Evolutionary conservation across 2,888 invertebrate species (phyloP).

Genomic region (Acleris sparsana): DNA sequence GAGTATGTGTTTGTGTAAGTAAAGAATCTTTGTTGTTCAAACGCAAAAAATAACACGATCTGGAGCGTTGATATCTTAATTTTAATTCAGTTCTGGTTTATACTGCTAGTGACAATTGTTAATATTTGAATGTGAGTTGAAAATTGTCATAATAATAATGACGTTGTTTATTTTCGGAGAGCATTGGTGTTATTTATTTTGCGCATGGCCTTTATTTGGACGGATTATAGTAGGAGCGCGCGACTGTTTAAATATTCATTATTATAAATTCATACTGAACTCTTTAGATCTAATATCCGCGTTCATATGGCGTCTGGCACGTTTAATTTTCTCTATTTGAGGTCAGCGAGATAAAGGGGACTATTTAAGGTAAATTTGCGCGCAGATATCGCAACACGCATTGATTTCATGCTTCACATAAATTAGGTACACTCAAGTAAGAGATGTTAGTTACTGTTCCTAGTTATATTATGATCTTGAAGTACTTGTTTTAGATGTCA

Average conservation of each 20-base stretch:
- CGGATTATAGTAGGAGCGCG: conserved; percentile 29
- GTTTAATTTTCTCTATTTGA: conserved; percentile 40
- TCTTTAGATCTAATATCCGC: conserved; percentile 4
- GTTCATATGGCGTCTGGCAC: neutral
- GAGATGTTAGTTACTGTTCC: too few species aligned
- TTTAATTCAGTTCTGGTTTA: conserved; percentile 17
- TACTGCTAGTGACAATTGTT: conserved; percentile 24
- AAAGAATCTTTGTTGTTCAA: conserved; percentile 75
- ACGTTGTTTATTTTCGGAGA: conserved; percentile 61
- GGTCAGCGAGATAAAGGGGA: conserved; percentile 49
- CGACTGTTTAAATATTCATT: conserved; percentile 33
- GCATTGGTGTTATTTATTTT: conserved; percentile 40
- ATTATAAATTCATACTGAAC: conserved; percentile 1
- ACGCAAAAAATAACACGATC: conserved; percentile 65
- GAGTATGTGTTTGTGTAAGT: conserved; percentile 67
- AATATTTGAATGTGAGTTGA: conserved; percentile 30
- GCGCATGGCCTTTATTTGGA: conserved; percentile 39
- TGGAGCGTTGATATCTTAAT: conserved; percentile 39
- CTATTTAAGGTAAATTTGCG: conserved; percentile 43
- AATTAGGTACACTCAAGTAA: conserved; percentile 25
- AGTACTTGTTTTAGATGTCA: too few species aligned
- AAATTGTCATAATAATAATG: conserved; percentile 45
- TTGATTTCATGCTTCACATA: conserved; percentile 39
- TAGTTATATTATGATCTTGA: too few species aligned
- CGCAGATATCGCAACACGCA: conserved; percentile 41